Evolutionary conservation across 2,113 vertebrate genomes (phyloP), one percentile per base, ranked within the genome.

Genomic region (Tachycineta bicolor): DNA sequence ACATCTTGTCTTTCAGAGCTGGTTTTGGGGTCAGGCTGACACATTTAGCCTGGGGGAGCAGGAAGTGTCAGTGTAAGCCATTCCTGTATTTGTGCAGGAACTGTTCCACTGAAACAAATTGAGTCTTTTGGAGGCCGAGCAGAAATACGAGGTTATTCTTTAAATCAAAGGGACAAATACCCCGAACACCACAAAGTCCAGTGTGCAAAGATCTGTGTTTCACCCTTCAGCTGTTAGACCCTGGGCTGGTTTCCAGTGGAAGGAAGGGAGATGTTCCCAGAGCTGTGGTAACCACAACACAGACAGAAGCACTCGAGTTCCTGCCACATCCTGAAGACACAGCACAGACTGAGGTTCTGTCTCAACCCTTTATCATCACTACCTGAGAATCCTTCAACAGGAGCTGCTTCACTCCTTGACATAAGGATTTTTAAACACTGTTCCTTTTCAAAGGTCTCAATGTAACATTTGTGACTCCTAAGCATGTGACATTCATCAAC

Each of bases 11-110:
- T 79, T 90, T 52, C 56, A 31, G 81, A 43, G 25, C 6, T n/a
- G 26, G 19, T 23, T 93, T 91, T 23, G 23, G 50, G 94, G 90
- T 83, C 92, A 83, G 67, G 58, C 62, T 93, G 94, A 94, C 83
- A 76, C 33, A 20, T 28, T 64, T 12, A 60, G 49, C 75, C 31
- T 11, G 62, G 58, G 23, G 52, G 28, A 94, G 65, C 47, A 63
- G 70, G 62, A 94, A 91, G 29, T 5, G 4, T 74, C 43, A 11
- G 25, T 10, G 53, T 76, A 85, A 96, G 34, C 12, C 33, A 81
- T 3, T 28, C 34, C 77, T 47, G 26, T 12, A 3, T 39, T 73
- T 41, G 25, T 52, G 20, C 59, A 64, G 56, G 33, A 84, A 2
- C 47, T 21, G 14, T 59, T 73, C 29, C n/a, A 24, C 37, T 62